Conservation (phyloP, 2,888 invertebrate species). For the Dolichomitus sp. region DNA sequence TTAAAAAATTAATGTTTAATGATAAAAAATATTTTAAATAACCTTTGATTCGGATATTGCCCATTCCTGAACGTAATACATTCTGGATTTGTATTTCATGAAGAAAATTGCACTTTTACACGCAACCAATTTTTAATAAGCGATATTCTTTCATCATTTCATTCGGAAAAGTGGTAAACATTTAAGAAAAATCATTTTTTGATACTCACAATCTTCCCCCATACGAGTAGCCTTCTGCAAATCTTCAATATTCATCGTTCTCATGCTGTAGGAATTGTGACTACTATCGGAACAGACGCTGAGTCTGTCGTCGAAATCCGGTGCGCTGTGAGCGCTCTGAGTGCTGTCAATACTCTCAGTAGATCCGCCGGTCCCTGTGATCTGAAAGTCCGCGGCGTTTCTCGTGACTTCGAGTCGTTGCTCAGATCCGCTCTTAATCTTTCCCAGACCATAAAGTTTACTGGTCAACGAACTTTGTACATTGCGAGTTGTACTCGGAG, state of each 20-base stretch:
- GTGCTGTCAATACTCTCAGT: constrained; percentile 84
- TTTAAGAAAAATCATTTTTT: background rate
- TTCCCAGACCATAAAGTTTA: constrained; percentile 74
- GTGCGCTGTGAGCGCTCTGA: constrained; percentile 83
- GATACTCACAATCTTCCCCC: constrained; percentile 79
- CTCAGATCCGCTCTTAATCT: constrained; percentile 80
- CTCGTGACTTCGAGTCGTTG: constrained; percentile 77
- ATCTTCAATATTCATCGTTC: constrained; percentile 77
- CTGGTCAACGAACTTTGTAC: constrained; percentile 71
- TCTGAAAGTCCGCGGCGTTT: constrained; percentile 73
- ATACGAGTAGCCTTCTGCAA: constrained; percentile 77
- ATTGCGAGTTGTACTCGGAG: constrained; percentile 76
- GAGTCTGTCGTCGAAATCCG: constrained; percentile 83
- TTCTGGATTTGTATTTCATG: too few relatives aligned
- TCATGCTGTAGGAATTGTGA: constrained; percentile 79
- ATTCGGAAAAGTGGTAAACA: too few relatives aligned
- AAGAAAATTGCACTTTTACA: too few relatives aligned
- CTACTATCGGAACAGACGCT: constrained; percentile 82
- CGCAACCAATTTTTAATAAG: too few relatives aligned
- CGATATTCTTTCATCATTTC: too few relatives aligned
- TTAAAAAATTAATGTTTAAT: too few relatives aligned
- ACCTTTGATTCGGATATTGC: too few relatives aligned
- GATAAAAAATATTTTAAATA: too few relatives aligned
- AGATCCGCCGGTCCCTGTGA: constrained; percentile 76
- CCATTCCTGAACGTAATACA: too few relatives aligned